Percentiles rank a stretch among this genome's conserved stretches.
phyloP scores from a whole-genome alignment of 2,797 vertebrate species.

The Clarias pachynema region DNA sequence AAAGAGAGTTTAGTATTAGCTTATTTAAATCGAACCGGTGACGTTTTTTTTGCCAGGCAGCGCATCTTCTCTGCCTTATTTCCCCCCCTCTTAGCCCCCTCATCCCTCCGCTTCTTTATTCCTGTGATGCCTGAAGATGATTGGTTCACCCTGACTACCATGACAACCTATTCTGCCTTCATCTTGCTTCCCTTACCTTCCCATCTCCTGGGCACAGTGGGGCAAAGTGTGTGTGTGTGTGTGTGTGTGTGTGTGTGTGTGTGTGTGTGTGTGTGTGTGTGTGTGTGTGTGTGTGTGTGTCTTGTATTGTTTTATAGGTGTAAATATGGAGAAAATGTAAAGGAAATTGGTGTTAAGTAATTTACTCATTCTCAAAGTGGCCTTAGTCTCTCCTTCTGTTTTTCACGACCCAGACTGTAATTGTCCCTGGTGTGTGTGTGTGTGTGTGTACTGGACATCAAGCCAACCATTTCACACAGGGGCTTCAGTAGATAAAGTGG shows the following conservation, averaged over 20 bases:
- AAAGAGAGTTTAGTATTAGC: too few species aligned
- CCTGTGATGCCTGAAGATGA: constrained; percentile 28
- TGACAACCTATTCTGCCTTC: constrained; percentile 42
- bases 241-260: constrained; percentile 19
- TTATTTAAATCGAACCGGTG: too few species aligned
- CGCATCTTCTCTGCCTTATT: not conserved
- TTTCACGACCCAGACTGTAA: not conserved
- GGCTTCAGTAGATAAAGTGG: constrained; percentile 69
- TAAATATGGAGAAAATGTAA: constrained; percentile 28
- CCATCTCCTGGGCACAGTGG: constrained; percentile 15
- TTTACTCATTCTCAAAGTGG: constrained; percentile 45
- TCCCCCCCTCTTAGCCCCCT: not conserved
- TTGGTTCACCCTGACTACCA: constrained; percentile 37
- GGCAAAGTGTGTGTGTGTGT: constrained; percentile 28
- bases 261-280: constrained; percentile 15
- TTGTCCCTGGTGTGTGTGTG: constrained; percentile 20
- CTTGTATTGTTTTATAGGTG: not conserved
- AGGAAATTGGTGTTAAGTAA: constrained; percentile 18
- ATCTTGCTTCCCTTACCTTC: constrained; percentile 16
- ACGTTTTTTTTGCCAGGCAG: too few species aligned
- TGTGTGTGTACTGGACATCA: constrained; percentile 24
- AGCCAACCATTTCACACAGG: constrained; percentile 48
- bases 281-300: constrained; percentile 1
- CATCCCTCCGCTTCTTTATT: constrained; percentile 14
- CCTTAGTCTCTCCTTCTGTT: not conserved